Conservation (phyloP, 1,140 invertebrate genomes). For the Drosophila nasuta region DNA sequence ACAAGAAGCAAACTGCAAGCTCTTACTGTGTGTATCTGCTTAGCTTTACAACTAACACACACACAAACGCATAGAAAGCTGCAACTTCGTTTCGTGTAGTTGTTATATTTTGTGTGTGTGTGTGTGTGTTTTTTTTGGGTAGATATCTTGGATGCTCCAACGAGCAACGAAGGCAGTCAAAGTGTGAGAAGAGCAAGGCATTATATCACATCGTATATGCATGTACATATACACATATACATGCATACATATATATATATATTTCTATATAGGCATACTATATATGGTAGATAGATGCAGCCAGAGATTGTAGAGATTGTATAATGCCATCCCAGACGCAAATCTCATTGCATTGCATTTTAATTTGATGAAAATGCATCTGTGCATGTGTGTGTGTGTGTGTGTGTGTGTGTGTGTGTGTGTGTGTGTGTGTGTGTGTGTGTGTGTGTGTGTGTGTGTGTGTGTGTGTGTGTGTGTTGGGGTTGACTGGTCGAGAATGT, state of each 20-base stretch:
- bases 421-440: too few relatives aligned
- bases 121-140: neutral
- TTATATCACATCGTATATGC: conserved; percentile 4
- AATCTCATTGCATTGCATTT: conserved; percentile 51
- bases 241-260: neutral
- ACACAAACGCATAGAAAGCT: neutral
- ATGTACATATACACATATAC: neutral
- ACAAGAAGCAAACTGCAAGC: conserved; percentile 40
- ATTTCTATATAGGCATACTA: too few relatives aligned
- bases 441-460: neutral
- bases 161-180: too few relatives aligned
- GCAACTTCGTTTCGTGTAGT: conserved; percentile 14
- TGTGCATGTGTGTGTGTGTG: conserved; percentile 21
- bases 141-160: conserved; percentile 17
- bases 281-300: too few relatives aligned
- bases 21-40: conserved; percentile 39
- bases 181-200: neutral
- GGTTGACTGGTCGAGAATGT: conserved; percentile 3
- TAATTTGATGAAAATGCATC: conserved; percentile 41
- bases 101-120: too few relatives aligned
- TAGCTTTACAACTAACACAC: conserved; percentile 18
- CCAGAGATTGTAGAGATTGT: conserved; percentile 11
- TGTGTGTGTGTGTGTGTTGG: conserved; percentile 1
- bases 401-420: too few relatives aligned
- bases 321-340: conserved; percentile 21